Conservation (phyloP, 2,113 vertebrate genomes). For the Platycercus adscitus region DNA sequence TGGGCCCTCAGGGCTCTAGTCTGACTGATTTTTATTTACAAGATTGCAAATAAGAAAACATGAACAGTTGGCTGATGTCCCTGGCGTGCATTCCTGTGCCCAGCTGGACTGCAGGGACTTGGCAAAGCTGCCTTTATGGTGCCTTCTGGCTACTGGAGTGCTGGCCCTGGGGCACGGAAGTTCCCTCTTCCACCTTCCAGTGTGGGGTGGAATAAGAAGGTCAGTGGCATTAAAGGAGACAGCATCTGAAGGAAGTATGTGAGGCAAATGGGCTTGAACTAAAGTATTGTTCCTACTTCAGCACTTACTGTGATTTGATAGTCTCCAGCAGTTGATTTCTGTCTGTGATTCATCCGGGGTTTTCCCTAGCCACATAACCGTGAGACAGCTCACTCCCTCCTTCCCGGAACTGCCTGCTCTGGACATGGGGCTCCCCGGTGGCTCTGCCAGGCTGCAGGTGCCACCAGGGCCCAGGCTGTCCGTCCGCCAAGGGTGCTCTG, state of each 20-base stretch:
- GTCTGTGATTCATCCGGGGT: background rate
- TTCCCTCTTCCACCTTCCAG: background rate
- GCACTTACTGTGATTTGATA: background rate
- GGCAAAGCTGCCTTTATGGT: background rate
- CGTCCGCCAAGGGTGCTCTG: background rate
- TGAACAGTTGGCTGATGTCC: background rate
- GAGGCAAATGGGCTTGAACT: background rate
- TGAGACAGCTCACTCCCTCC: background rate
- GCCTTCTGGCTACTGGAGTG: background rate
- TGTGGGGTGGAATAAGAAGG: background rate
- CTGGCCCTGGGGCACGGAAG: background rate
- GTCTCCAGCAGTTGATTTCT: background rate
- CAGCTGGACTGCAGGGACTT: background rate
- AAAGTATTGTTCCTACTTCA: fast-evolving
- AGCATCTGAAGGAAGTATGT: background rate
- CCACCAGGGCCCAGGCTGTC: background rate
- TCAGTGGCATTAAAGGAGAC: background rate
- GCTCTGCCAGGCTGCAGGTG: background rate
- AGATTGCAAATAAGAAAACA: background rate
- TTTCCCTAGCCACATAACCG: background rate
- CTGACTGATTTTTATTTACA: constrained; percentile 14
- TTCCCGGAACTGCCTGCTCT: background rate
- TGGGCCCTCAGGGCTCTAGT: background rate
- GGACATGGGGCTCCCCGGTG: background rate
- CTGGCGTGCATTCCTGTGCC: background rate